Conservation (phyloP, 2,888 invertebrate species). For the Argynnis bischoffii region DNA sequence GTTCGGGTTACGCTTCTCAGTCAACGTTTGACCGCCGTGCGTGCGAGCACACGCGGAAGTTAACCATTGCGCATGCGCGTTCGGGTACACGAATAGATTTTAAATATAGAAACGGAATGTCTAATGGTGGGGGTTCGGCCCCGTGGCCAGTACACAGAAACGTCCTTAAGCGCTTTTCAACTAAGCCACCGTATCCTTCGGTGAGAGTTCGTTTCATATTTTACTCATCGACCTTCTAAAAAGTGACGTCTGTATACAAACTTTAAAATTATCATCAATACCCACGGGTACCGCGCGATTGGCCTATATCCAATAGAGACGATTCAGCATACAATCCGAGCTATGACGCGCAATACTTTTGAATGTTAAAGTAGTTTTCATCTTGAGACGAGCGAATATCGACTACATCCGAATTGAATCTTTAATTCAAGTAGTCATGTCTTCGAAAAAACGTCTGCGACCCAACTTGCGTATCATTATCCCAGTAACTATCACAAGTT, state of each 20-base stretch:
- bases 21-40: slow-evolving; percentile 75
- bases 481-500: slow-evolving; percentile 65
- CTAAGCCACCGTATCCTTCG: slow-evolving; percentile 69
- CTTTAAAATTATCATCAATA: slow-evolving; percentile 69
- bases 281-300: slow-evolving; percentile 70
- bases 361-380: slow-evolving; percentile 70
- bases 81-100: slow-evolving; percentile 78
- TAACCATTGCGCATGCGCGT: slow-evolving; percentile 76
- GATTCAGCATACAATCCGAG: slow-evolving; percentile 66
- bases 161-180: slow-evolving; percentile 75
- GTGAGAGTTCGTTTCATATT: slow-evolving; percentile 68
- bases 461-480: slow-evolving; percentile 75
- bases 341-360: slow-evolving; percentile 69
- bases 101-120: slow-evolving; percentile 80
- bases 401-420: slow-evolving; percentile 45
- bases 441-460: slow-evolving; percentile 70
- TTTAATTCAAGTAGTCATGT: slow-evolving; percentile 59
- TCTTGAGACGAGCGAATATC: slow-evolving; percentile 59
- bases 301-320: slow-evolving; percentile 78
- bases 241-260: slow-evolving; percentile 70
- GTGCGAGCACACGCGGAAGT: slow-evolving; percentile 81
- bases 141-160: slow-evolving; percentile 89
- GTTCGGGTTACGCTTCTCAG: slow-evolving; percentile 67
- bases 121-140: slow-evolving; percentile 83
- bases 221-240: slow-evolving; percentile 56